Base-by-base conservation (phyloP, 2,113 vertebrate species). In the Perca fluviatilis region DNA sequence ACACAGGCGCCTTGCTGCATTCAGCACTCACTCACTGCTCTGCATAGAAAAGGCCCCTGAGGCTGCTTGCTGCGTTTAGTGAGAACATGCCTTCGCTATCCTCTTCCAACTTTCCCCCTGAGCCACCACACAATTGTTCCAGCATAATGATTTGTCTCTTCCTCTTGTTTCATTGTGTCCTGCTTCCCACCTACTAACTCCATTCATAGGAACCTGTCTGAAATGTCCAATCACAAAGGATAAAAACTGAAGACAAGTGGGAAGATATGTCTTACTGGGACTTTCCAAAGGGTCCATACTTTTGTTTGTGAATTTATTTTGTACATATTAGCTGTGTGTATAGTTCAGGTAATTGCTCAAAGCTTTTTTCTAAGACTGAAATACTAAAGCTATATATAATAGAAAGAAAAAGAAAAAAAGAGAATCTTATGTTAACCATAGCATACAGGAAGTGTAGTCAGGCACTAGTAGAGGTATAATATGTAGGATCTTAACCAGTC, bases 311-410 rank as follows among this genome's bases (percentile, higher is more conserved):
- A 90, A 75, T 93, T 80, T 69, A 79, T 85, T 87, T 79, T 95
- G 94, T 95, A 94, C 86, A 95, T 92, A 92, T 92, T 91, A 91
- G 83, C 88, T 82, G 89, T 91, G 86, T 93, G 86, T 93, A 86
- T 91, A 93, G 87, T 89, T 90, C 63, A 89, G 86, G 78, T 69
- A 64, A 76, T 68, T 83, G 77, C 58, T 74, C 64, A 64, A 73
- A 54, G 58, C 33, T 15, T 62, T 60, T 76, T 79, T 74, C 49
- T 57, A 47, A 80, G 75, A 80, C 51, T 88, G 65, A 90, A 85
- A 74, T 75, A 81, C 49, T 84, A 80, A 74, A 85, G 54, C 19
- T 16, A 51, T 64, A 27, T 57, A 65, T 49, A 76, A 50, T 61
- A 64, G 47, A 23, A 67, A 62, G 36, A 49, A 63, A 71, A 43